A percentile compares a stretch with the other conserved stretches of the same genome.
Evolutionary conservation across 2,797 vertebrate species (phyloP).

Genomic region (Lepilemur septentrionalis): DNA sequence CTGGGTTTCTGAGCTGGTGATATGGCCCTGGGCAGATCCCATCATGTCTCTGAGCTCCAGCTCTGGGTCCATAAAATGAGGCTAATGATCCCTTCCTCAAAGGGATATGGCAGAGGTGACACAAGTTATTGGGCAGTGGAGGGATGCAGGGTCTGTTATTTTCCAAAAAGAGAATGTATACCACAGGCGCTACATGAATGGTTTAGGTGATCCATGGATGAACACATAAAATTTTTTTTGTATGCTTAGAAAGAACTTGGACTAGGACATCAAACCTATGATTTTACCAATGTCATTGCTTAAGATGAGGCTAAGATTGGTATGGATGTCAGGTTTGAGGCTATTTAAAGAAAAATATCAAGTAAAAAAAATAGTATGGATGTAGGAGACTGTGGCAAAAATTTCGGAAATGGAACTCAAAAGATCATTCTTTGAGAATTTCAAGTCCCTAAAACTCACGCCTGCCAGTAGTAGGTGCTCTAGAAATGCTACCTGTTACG

Average conservation of each 20-base stretch:
- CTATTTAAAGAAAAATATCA: constrained; percentile 33
- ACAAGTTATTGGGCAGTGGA: neutral
- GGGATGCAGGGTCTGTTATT: neutral
- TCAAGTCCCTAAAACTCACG: neutral
- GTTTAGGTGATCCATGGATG: neutral
- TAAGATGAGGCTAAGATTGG: neutral
- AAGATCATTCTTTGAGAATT: neutral
- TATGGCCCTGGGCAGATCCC: neutral
- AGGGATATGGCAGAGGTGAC: neutral
- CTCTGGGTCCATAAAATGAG: neutral
- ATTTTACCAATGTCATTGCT: neutral
- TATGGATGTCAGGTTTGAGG: neutral
- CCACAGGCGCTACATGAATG: neutral
- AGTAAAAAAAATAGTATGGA: neutral
- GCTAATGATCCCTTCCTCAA: neutral
- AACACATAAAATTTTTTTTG: neutral
- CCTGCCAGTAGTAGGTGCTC: constrained; percentile 45
- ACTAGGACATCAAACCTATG: neutral
- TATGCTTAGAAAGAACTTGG: neutral
- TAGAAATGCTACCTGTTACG: neutral
- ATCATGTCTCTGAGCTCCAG: neutral
- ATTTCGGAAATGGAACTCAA: constrained; percentile 10
- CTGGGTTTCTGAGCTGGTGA: neutral
- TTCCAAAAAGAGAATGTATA: neutral
- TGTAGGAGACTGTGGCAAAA: neutral